These are phyloP conservation scores for Zaprionus tsacasi DNA, from an alignment of 1,140 invertebrate species.

Conservation along the genomic window DNA sequence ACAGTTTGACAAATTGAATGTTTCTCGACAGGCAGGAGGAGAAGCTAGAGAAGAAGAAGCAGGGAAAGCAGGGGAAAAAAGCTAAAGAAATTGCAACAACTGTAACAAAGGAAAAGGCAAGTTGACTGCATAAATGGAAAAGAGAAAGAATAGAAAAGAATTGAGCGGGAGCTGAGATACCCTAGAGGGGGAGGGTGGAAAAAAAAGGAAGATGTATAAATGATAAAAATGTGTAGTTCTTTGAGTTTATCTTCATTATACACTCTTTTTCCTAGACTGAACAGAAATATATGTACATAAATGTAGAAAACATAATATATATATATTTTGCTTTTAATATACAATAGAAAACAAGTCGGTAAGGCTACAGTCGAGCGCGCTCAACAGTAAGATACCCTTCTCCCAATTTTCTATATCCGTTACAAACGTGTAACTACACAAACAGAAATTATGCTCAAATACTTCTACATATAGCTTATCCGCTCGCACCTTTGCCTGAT, in stretches of 20 bases:
- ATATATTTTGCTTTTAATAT: too few species aligned
- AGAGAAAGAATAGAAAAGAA: not conserved
- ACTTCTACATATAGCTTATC: too few species aligned
- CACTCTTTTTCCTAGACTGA: too few species aligned
- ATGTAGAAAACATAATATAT: too few species aligned
- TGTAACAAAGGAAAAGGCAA: constrained; percentile 12
- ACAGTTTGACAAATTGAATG: constrained; percentile 79
- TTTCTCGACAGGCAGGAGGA: constrained; percentile 23
- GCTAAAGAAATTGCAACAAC: constrained; percentile 13
- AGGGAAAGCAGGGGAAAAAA: constrained; percentile 4
- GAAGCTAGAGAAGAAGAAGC: not conserved
- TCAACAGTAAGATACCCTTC: too few species aligned
- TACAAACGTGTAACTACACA: too few species aligned
- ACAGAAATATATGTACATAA: too few species aligned
- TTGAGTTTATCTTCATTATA: not conserved
- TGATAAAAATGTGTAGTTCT: not conserved
- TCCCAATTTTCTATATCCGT: too few species aligned
- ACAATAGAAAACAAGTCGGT: too few species aligned
- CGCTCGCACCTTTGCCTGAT: too few species aligned
- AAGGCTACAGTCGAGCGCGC: too few species aligned
- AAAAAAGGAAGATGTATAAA: not conserved
- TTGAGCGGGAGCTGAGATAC: not conserved
- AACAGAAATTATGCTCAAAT: too few species aligned
- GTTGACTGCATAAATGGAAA: not conserved
- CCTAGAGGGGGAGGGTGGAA: not conserved